Evolutionary conservation across 2,888 invertebrate species (phyloP).

Genomic region (Masnerella sp.): DNA sequence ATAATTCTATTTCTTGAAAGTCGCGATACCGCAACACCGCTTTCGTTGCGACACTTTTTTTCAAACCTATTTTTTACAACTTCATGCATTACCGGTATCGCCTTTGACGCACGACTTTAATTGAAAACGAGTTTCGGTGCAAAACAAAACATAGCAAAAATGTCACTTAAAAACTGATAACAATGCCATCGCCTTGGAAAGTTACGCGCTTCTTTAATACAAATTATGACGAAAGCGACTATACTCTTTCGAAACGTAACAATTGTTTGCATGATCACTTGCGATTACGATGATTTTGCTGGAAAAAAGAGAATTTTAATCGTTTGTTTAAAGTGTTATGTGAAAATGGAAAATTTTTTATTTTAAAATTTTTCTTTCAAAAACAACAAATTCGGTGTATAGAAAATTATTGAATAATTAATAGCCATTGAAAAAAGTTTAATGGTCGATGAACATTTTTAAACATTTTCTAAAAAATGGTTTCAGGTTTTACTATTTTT

Average conservation of each 20-base stretch:
- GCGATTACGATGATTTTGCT: too few relatives aligned
- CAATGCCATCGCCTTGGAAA: constrained; percentile 14
- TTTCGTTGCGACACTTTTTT: constrained; percentile 28
- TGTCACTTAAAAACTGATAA: constrained; percentile 18
- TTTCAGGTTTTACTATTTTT: too few relatives aligned
- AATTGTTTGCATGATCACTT: constrained; percentile 13
- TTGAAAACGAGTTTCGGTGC: constrained; percentile 19
- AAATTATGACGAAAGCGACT: constrained; percentile 18
- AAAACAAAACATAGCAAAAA: constrained; percentile 24
- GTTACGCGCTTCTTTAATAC: constrained; percentile 4
- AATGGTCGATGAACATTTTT: too few relatives aligned
- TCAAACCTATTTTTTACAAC: constrained; percentile 18
- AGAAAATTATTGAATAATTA: too few relatives aligned
- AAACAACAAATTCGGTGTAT: too few relatives aligned
- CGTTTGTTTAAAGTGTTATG: too few relatives aligned
- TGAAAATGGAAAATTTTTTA: too few relatives aligned
- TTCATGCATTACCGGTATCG: constrained; percentile 16
- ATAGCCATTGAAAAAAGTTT: too few relatives aligned
- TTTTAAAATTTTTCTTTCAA: too few relatives aligned
- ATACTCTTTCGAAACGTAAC: constrained; percentile 10
- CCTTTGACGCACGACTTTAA: constrained; percentile 27
- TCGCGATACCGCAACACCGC: constrained; percentile 15
- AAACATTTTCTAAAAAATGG: too few relatives aligned
- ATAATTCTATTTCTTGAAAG: constrained; percentile 23
- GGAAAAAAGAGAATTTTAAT: too few relatives aligned